Percentiles rank a stretch among this genome's conserved stretches.
Evolutionary conservation across 2,113 vertebrate species (phyloP).

Genomic region (Oncorhynchus nerka): DNA sequence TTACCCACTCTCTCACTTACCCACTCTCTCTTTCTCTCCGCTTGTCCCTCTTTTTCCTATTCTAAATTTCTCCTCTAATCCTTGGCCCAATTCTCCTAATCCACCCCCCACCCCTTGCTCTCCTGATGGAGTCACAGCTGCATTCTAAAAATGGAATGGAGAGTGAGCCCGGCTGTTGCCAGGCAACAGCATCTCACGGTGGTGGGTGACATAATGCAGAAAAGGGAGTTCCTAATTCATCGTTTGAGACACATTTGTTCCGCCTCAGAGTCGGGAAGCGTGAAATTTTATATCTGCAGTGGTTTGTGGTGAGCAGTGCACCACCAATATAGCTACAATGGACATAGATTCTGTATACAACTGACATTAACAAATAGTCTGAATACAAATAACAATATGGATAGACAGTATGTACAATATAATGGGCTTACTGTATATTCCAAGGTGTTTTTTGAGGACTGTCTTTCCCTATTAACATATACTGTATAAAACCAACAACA

Average conservation of each 20-base stretch:
- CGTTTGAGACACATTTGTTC: conserved; percentile 5
- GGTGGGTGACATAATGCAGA: conserved; percentile 61
- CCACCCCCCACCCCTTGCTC: conserved; percentile 29
- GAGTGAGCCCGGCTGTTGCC: conserved; percentile 56
- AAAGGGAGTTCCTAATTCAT: conserved; percentile 19
- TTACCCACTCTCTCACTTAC: background rate
- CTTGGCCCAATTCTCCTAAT: conserved; percentile 25
- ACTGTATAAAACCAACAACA: background rate
- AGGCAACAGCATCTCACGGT: conserved; percentile 68
- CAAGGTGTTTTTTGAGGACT: background rate
- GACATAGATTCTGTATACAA: background rate
- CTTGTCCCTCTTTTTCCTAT: conserved; percentile 14
- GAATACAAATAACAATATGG: background rate
- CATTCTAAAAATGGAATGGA: conserved; percentile 63
- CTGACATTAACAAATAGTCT: background rate
- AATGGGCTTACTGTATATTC: background rate
- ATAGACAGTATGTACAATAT: background rate
- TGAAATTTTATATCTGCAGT: background rate
- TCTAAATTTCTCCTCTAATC: conserved; percentile 10
- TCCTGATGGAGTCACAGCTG: conserved; percentile 28
- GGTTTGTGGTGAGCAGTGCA: background rate
- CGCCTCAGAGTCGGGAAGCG: background rate
- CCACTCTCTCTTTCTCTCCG: background rate
- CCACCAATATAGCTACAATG: background rate
- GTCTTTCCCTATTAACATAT: background rate